Evolutionary conservation across 2,888 invertebrate species (phyloP).

Genomic region (Perithous albicinctus): DNA sequence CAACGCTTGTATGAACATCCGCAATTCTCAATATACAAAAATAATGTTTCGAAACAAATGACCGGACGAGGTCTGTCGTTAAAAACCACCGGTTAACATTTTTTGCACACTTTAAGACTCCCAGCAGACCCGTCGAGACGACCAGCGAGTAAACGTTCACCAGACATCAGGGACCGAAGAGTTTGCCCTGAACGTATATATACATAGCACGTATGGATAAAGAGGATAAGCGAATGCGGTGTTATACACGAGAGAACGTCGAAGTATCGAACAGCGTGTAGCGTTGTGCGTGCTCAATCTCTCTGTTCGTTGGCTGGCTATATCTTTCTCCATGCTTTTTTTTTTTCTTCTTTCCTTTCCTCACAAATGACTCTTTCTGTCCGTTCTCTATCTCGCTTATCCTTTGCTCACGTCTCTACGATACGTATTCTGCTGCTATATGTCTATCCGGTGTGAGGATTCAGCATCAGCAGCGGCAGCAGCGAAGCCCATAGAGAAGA

Average conservation of each 20-base stretch:
- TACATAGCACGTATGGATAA: constrained; percentile 22
- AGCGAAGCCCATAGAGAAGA: neutral
- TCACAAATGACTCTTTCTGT: constrained; percentile 53
- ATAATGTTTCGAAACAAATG: neutral
- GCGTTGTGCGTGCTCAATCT: constrained; percentile 70
- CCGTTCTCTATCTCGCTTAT: constrained; percentile 13
- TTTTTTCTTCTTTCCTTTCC: constrained; percentile 21
- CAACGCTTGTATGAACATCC: no score
- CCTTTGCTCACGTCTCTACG: constrained; percentile 33
- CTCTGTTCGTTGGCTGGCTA: constrained; percentile 34
- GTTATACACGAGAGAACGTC: constrained; percentile 39
- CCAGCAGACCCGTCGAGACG: constrained; percentile 24
- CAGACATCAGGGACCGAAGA: constrained; percentile 20
- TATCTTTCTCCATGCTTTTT: constrained; percentile 15
- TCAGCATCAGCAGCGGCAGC: constrained; percentile 16
- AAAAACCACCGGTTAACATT: constrained; percentile 1
- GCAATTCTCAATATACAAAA: neutral
- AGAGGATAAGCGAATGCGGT: constrained; percentile 33
- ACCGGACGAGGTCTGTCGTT: constrained; percentile 9
- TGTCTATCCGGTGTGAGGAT: constrained; percentile 35
- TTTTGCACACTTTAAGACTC: constrained; percentile 8
- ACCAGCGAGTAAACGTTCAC: constrained; percentile 23
- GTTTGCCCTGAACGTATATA: constrained; percentile 49
- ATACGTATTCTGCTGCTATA: constrained; percentile 2
- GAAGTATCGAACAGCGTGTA: constrained; percentile 71